Percentiles rank a stretch among this genome's conserved stretches.
Evolutionary conservation across 1,140 invertebrate genomes (phyloP).

Genomic region (Aphis gossypii): DNA sequence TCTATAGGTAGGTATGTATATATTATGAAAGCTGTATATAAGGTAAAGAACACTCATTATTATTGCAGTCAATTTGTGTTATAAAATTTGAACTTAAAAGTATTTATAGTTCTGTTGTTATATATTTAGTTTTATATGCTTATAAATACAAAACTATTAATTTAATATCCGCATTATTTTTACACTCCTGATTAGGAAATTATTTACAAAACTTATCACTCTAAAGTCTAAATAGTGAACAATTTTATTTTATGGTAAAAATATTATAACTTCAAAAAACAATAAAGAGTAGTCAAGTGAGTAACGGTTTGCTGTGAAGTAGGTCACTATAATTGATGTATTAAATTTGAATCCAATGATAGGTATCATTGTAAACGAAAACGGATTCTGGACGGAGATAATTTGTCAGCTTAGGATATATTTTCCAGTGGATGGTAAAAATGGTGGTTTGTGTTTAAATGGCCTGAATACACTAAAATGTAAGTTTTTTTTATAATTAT

Average conservation of each 20-base stretch:
- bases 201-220: background rate
- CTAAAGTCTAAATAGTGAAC: background rate
- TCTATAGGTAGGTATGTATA: background rate
- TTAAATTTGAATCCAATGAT: no score
- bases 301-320: no score
- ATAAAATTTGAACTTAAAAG: background rate
- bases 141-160: background rate
- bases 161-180: background rate
- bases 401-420: no score
- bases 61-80: background rate
- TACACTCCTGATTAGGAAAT: background rate
- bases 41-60: background rate
- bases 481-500: no score
- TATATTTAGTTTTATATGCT: background rate
- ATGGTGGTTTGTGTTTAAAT: no score
- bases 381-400: no score
- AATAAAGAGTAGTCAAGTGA: no score
- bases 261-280: no score
- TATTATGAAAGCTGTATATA: background rate
- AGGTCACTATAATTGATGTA: no score
- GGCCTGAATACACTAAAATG: no score
- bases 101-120: background rate
- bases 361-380: no score
- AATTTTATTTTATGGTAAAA: background rate
- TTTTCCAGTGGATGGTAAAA: no score